Evolutionary conservation across 1,140 invertebrate genomes (phyloP), one percentile per base, ranked within the genome.

Genomic region (Zophobas atratus): DNA sequence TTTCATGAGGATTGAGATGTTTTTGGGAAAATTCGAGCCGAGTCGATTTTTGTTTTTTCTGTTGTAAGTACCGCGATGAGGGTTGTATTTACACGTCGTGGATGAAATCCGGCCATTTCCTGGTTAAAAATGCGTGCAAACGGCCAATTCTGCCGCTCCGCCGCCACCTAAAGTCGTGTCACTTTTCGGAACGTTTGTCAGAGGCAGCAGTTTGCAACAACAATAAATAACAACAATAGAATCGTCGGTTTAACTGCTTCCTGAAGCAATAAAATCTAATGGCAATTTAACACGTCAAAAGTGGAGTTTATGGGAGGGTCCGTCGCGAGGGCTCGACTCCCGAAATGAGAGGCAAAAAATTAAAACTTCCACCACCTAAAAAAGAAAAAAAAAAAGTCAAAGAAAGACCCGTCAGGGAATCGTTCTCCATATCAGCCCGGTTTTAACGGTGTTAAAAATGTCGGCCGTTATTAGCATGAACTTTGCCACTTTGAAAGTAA

Each of bases 401-500:
- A 6, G 32, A 36, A 34, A 6, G 20, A 2, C 33, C 39, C 38
- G 6, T 39, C 57, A n/a, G 60, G 33, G 32, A 8, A 3, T 46
- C 43, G 43, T 3, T 57, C 2, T 57, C 34, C 55, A 35, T 57
- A 57, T 57, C 49, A 51, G 6, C 49, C 49, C 55, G 55, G 73
- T 39, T 74, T 57, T 57, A 57, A 57, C 38, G 60, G 38, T 67
- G 60, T 46, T 75, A 76, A 79, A 79, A 79, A 79, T 72, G 53
- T 60, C 63, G 38, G 51, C 56, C 70, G 75, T 77, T 79, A 79
- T 79, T 79, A 77, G 78, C 75, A 76, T 77, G 70, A 79, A 79
- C 75, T 79, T 79, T 79, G 78, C 75, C 34, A 77, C 78, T 77
- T 77, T 75, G 51, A 76, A 77, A 77, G 78, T 79, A 79, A 79